Base-by-base conservation (phyloP, 2,113 vertebrate genomes). In the Lamprotornis superbus region DNA sequence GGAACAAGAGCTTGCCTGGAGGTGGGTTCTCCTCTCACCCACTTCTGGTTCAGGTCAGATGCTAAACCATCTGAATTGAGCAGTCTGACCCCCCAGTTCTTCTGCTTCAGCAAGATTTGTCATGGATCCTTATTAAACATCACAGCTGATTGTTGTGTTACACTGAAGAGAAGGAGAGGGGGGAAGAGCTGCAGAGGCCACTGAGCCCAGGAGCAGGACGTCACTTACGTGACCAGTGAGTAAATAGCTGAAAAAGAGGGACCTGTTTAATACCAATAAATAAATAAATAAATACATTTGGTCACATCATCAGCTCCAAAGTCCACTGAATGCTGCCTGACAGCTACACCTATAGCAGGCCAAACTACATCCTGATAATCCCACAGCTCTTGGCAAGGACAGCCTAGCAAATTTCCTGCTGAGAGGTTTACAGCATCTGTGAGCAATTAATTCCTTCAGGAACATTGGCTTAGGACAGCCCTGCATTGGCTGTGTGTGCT, bases 401-500 rank as follows among this genome's bases (percentile, higher is more conserved):
- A 86, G 69, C 49, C 61, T 4, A 31, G 37, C 44, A 59, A 49
- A 57, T 9, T 27, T 53, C 31, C 55, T 3, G 2, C n/a, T 24
- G 21, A 37, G 0, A 9, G 9, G 11, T 27, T 81, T 39, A 44
- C 17, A 71, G 57, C 10, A 59, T 47, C 44, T 4, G 0, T 7
- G 23, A 55, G 21, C 33, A 53, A 22, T 24, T 39, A 37, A n/a
- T 20, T 77, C 63, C 25, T 42, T 35, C 31, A 40, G 65, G 13
- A 31, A 57, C 31, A 16, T 2, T 35, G 53, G 49, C 44, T 60
- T 35, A 20, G 60, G 52, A 84, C 5, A 70, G 35, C 6, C 0
- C 4, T 12, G 24, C 15, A 47, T 0, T 15, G 47, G 31, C 28
- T 9, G 15, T 2, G 11, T 2, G 16, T 0, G 0, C 60, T 60